A percentile compares a stretch with the other conserved stretches of the same genome.
These are phyloP conservation scores for Aethes cnicana DNA, from an alignment of 2,888 invertebrate species.

Conservation along the genomic window DNA sequence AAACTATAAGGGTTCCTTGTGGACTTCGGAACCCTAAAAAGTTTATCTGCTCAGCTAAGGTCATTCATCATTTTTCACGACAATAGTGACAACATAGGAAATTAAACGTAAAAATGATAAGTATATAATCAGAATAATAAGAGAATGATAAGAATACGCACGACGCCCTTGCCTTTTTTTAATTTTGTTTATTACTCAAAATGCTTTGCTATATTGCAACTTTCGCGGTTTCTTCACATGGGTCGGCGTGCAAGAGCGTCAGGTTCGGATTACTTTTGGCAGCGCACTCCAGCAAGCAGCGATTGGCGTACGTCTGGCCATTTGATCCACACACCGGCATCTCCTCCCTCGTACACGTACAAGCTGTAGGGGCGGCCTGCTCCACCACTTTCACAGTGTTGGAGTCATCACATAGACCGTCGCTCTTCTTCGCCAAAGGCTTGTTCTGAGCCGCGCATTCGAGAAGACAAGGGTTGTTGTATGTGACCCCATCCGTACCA, in stretches of 20 bases:
- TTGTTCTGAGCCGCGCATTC: constrained; percentile 40
- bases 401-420: constrained; percentile 33
- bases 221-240: constrained; percentile 4
- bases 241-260: constrained; percentile 37
- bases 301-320: constrained; percentile 84
- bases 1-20: no score
- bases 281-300: constrained; percentile 44
- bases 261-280: constrained; percentile 32
- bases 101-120: no score
- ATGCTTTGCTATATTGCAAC: background rate
- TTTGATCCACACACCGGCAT: constrained; percentile 86
- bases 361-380: constrained; percentile 5
- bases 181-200: background rate
- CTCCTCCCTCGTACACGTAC: constrained; percentile 34
- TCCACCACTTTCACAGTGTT: constrained; percentile 1
- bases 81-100: no score
- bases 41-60: no score
- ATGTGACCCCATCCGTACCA: constrained; percentile 43
- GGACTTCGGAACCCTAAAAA: no score
- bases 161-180: no score
- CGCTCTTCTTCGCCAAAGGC: constrained; percentile 33
- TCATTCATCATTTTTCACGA: no score
- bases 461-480: constrained; percentile 45
- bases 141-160: no score
- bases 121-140: no score